Evolutionary conservation across 2,113 vertebrate genomes (phyloP), one percentile per base, ranked within the genome.

Genomic region (Epinephelus lanceolatus): DNA sequence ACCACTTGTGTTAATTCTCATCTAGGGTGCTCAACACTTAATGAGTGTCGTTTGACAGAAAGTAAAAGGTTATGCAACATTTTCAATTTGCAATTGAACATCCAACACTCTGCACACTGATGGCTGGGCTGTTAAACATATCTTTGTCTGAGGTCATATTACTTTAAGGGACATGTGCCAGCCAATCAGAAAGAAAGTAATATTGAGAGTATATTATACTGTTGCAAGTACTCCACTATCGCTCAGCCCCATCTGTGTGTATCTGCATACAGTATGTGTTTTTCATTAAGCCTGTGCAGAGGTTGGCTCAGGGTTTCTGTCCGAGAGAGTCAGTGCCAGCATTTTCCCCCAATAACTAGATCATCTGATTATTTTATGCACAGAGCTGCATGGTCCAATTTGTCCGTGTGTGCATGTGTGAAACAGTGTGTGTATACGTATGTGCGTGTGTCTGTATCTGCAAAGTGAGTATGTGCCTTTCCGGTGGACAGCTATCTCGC

Each of bases 311-410:
- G 57, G 75, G 57, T 82, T 72, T 52, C 60, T 66, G 90, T 67
- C 83, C 52, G 1, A 65, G 55, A 40, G 60, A 65, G 37, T 78
- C 55, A 21, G 76, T 51, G 87, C 81, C 71, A 83, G 80, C 60
- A 13, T 68, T 75, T 78, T 12, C 40, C 70, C 81, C 68, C 67
- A 23, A 69, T 55, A 73, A 86, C 80, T 45, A 81, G 37, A 90
- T 91, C 56, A 81, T 88, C 81, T 84, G 79, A 90, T 93, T 85
- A 91, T 78, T 87, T 80, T 18, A 81, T 68, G 80, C 67, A 76
- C 80, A 84, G 80, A 72, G 65, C 60, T 84, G 63, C 80, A 71
- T 59, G 59, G 81, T 82, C 70, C 79, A 88, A 86, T 89, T 69
- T 89, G 81, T 71, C 15, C 55, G 61, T 47, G 84, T 84, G 85